Conservation (phyloP, 2,113 vertebrate genomes). For the Oreochromis aureus region DNA sequence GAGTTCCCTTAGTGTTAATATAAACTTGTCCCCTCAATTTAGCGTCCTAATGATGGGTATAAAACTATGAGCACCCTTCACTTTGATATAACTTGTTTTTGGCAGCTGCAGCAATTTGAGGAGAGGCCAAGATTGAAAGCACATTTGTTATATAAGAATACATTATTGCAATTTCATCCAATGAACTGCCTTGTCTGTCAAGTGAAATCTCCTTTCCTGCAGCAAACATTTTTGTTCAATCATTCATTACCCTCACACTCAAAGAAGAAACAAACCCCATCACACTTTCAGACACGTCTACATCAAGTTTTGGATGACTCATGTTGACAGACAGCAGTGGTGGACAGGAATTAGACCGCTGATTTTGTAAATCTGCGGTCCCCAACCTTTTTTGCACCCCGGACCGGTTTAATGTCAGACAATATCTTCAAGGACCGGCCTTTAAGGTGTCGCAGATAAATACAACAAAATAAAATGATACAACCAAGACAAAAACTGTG, state of each 20-base stretch:
- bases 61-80: not conserved
- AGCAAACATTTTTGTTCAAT: not conserved
- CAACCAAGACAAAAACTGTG: not conserved
- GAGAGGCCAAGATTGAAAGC: not conserved
- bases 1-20: not conserved
- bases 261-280: not conserved
- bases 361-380: not conserved
- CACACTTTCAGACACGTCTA: not conserved
- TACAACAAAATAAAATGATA: not conserved
- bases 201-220: not conserved
- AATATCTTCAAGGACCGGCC: not conserved
- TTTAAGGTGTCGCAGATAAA: not conserved
- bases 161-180: not conserved
- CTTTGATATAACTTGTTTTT: not conserved
- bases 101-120: not conserved
- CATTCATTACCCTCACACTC: not conserved
- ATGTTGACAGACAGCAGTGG: not conserved
- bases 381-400: rapidly evolving
- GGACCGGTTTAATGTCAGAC: not conserved
- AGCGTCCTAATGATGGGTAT: not conserved
- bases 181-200: not conserved
- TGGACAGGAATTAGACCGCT: not conserved
- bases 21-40: not conserved
- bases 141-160: not conserved
- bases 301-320: not conserved